Evolutionary conservation across 2,888 invertebrate species (phyloP).

Genomic region (Drosophila anomalata): DNA sequence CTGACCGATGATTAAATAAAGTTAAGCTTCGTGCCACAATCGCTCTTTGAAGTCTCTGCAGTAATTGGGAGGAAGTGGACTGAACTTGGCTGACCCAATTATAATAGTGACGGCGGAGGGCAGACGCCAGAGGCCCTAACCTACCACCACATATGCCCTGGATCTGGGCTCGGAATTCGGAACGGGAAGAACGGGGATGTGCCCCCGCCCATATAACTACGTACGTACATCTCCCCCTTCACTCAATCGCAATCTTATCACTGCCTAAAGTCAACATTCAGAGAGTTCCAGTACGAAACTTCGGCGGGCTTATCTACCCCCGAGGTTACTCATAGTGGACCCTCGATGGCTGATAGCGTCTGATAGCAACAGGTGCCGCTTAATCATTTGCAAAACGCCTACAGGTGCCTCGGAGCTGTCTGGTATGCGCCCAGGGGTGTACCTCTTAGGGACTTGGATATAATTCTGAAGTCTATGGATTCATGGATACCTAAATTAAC

Average conservation of each 20-base stretch:
- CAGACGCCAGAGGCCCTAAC: constrained; percentile 73
- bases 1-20: constrained; percentile 75
- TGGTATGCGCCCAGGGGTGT: constrained; percentile 9
- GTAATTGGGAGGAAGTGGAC: constrained; percentile 50
- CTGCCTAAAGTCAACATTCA: constrained; percentile 56
- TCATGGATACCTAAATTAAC: too few species aligned
- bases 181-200: neutral
- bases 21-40: constrained; percentile 49
- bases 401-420: constrained; percentile 31
- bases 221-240: constrained; percentile 16
- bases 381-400: constrained; percentile 59
- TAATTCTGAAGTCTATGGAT: too few species aligned
- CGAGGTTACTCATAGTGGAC: constrained; percentile 61
- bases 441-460: constrained; percentile 20
- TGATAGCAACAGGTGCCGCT: constrained; percentile 73
- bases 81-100: constrained; percentile 77
- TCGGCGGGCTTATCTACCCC: constrained; percentile 56
- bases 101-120: constrained; percentile 1
- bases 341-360: constrained; percentile 52
- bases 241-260: constrained; percentile 66
- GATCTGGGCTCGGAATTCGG: constrained; percentile 6
- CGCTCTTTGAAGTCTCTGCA: constrained; percentile 55
- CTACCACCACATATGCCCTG: constrained; percentile 53
- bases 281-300: constrained; percentile 38
- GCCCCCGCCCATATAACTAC: neutral